These are phyloP conservation scores for Scarus forsteni DNA, from an alignment of 2,797 vertebrate genomes.

Conservation along the genomic window DNA sequence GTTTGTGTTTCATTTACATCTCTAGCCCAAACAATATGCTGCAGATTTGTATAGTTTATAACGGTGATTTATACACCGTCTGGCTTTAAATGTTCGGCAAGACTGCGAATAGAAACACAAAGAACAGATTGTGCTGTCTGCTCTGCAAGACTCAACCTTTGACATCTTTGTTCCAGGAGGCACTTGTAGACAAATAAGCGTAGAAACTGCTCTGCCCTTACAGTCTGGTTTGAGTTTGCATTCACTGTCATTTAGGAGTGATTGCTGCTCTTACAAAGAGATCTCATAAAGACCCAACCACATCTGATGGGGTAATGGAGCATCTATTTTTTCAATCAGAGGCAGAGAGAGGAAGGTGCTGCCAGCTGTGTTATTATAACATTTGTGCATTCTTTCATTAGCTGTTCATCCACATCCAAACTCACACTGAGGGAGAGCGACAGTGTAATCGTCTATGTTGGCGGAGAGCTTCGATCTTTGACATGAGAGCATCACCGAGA, in stretches of 20 bases:
- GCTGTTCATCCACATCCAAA: conserved; percentile 27
- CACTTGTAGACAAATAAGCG: conserved; percentile 31
- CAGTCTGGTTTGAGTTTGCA: conserved; percentile 4
- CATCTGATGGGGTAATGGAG: conserved; percentile 71
- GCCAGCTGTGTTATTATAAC: conserved; percentile 56
- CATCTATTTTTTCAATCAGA: conserved; percentile 58
- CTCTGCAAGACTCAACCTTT: conserved; percentile 19
- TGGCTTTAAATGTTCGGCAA: conserved; percentile 14
- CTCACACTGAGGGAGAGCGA: conserved; percentile 7
- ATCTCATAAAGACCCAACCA: conserved; percentile 67
- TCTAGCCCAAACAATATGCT: background rate
- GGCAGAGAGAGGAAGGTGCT: conserved; percentile 18
- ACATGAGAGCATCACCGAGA: conserved; percentile 37
- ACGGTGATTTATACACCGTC: background rate
- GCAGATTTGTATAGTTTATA: background rate
- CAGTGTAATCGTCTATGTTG: conserved; percentile 36
- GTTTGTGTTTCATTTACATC: background rate
- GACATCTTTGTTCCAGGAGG: conserved; percentile 38
- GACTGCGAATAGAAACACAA: background rate
- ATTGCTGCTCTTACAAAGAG: conserved; percentile 55
- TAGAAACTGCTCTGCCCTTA: conserved; percentile 14
- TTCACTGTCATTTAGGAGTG: conserved; percentile 54
- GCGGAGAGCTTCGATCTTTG: conserved; percentile 33
- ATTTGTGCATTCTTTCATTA: conserved; percentile 46
- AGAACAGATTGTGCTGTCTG: background rate